These are phyloP conservation scores for Lamellibrachia luymesi DNA, from an alignment of 1,140 invertebrate genomes.

Conservation along the genomic window DNA sequence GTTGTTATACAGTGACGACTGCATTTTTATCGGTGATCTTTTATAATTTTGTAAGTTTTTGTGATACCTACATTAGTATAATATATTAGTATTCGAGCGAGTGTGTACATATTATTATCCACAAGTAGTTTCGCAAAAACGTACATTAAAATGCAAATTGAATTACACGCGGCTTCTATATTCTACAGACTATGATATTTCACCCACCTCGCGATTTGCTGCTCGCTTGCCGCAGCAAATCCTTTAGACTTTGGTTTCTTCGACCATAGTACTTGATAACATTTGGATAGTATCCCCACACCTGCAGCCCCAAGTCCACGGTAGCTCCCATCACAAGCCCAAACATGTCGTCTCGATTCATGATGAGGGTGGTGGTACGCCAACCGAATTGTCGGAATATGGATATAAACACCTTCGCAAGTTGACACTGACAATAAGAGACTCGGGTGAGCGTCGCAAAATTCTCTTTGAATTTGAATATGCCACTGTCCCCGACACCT, in stretches of 20 bases:
- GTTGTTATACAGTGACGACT: too few relatives aligned
- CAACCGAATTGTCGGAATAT: conserved; percentile 81
- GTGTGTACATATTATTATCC: too few relatives aligned
- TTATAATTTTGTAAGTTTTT: too few relatives aligned
- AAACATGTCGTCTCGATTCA: conserved; percentile 55
- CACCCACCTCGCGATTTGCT: conserved; percentile 76
- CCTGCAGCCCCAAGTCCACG: conserved; percentile 31
- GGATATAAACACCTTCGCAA: conserved; percentile 76
- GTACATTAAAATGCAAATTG: not conserved
- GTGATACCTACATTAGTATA: too few relatives aligned
- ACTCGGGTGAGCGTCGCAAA: conserved; percentile 82
- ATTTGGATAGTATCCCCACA: conserved; percentile 28
- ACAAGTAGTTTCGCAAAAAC: too few relatives aligned
- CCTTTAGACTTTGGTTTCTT: conserved; percentile 21
- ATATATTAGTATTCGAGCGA: too few relatives aligned
- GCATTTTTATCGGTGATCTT: too few relatives aligned
- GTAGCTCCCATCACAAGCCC: conserved; percentile 21
- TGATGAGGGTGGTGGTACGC: conserved; percentile 77
- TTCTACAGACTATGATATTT: not conserved
- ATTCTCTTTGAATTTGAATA: conserved; percentile 83
- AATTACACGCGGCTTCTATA: not conserved
- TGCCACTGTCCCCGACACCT: conserved; percentile 66
- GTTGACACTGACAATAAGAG: conserved; percentile 80
- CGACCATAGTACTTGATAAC: conserved; percentile 34
- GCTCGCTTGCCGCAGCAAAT: conserved; percentile 63